Evolutionary conservation across 2,113 vertebrate species (phyloP), one percentile per base, ranked within the genome.

Genomic region (Fregetta grallaria): DNA sequence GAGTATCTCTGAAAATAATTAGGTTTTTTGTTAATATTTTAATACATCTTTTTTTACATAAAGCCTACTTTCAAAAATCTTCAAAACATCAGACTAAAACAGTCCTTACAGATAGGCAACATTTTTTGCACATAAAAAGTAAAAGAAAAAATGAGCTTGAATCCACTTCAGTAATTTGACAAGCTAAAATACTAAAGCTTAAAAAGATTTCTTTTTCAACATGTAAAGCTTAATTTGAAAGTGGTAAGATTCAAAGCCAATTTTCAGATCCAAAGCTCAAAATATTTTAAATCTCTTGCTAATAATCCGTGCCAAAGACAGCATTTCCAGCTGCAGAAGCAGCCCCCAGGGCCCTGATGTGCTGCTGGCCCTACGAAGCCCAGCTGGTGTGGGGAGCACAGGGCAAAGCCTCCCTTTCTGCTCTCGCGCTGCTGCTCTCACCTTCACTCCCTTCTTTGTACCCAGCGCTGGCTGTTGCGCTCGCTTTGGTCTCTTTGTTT

Each of bases 391-490:
- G 16, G 18, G 53, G 19, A 52, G 2, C 21, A 30, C 0, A 1
- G 36, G 8, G 7, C 0, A 0, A 53, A 62, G 11, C 13, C 22
- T 70, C 9, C 15, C 2, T 70, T 86, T 52, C 11, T 15, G 21
- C 20, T 10, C 15, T 71, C 2, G 1, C 0, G 0, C 15, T 73
- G 44, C 34, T 75, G 36, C 11, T 65, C 19, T 65, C 27, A 44
- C 6, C 25, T 55, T 55, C 44, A 11, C 4, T 19, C 21, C 13
- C 11, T 40, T 20, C n/a, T 52, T 49, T 32, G 21, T 30, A 50
- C 15, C 15, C 18, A 27, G 9, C 1, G 0, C 12, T 44, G 58
- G 15, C 52, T 36, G 6, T 1, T 49, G 53, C 1, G 1, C 52
- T 61, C 7, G 0, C 5, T 30, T 70, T 66, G 34, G 42, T 18